phyloP scores from a whole-genome alignment of 2,888 invertebrate species.

The Copidosoma aretas region DNA sequence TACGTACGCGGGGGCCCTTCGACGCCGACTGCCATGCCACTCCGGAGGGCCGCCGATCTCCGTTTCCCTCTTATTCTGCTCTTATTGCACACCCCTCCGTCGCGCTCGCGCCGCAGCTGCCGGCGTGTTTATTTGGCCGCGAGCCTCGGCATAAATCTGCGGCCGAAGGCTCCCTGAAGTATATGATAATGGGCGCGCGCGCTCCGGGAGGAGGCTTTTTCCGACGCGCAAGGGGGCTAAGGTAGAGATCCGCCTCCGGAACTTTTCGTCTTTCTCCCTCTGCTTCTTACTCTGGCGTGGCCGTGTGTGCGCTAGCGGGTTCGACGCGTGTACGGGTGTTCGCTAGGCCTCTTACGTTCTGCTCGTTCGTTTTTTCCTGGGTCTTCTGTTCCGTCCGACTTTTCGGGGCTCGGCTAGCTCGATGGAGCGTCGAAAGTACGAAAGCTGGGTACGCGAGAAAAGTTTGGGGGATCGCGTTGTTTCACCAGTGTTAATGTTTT shows the following conservation, averaged over 20 bases:
- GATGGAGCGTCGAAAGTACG: too few species aligned
- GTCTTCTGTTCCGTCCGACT: background rate
- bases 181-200: conserved; percentile 35
- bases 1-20: conserved; percentile 41
- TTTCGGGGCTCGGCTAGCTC: too few species aligned
- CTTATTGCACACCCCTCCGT: background rate
- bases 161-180: conserved; percentile 13
- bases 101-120: background rate
- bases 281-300: too few species aligned
- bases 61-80: background rate
- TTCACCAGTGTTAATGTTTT: too few species aligned
- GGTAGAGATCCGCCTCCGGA: conserved; percentile 39
- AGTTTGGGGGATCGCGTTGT: too few species aligned
- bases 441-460: too few species aligned
- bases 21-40: too few species aligned
- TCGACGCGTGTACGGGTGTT: background rate
- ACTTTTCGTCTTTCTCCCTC: too few species aligned
- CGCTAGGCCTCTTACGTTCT: too few species aligned
- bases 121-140: conserved; percentile 56
- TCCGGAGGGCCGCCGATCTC: conserved; percentile 6
- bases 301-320: background rate
- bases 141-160: conserved; percentile 59
- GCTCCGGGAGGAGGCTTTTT: conserved; percentile 24
- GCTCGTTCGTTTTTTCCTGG: conserved; percentile 6
- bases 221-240: conserved; percentile 13